Evolutionary conservation across 1,140 invertebrate species (phyloP), one percentile per base, ranked within the genome.

Genomic region (Sycophaga agraensis): DNA sequence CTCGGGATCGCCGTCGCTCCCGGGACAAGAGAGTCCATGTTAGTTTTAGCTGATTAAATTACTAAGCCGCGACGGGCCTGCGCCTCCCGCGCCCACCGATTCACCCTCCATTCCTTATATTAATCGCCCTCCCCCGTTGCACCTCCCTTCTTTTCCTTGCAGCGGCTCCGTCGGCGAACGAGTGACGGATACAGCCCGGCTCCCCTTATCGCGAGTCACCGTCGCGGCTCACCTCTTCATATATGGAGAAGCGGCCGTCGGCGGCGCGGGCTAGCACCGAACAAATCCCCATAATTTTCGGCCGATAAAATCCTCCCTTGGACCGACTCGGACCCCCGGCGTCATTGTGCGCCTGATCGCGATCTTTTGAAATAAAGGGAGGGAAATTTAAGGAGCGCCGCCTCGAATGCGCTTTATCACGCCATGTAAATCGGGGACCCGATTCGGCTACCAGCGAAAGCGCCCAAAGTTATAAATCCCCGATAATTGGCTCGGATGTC

Each of bases 31-130:
- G 66, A 67, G 68, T 58, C 65, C 72, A 75, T 79, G 78, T 79
- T 80, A 80, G 78, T 79, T 80, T 80, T 80, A 79, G 77, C 77
- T 79, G 78, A 80, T 80, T 79, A 80, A 79, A 80, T 80, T 79
- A 78, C 77, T 79, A 79, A 79, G 74, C 75, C 73, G 70, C 68
- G 68, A 69, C 69, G 70, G 70, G 68, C 72, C 75, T 78, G 75
- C 77, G 66, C 66, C 58, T 65, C 65, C 69, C 72, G 59, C 65
- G 64, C 69, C 72, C 69, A 66, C 74, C 71, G 70, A 76, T 77
- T 74, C 74, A 71, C 77, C 70, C 73, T 77, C 72, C 76, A 76
- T 77, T 77, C 73, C 69, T 75, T 75, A 73, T 78, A 77, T 79
- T 78, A 78, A 78, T 79, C 72, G 75, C 68, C 68, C 68, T 69